Conservation (phyloP, 2,113 vertebrate species). For the Pithys albifrons region DNA sequence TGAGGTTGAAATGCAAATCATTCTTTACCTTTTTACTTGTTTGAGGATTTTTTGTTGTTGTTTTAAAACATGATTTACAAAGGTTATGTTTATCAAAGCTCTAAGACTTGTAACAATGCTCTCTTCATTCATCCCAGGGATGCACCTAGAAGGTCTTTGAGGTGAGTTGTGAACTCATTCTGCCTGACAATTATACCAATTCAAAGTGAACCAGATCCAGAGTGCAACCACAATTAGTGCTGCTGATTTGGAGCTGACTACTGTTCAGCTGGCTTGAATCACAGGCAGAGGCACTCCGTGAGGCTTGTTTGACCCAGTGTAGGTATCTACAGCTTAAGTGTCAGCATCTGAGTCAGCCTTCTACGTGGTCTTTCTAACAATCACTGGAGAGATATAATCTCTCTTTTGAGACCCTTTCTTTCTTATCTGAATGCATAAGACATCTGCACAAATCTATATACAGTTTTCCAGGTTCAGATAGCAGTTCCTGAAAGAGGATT, state of each 20-base stretch:
- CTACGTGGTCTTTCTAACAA: not conserved
- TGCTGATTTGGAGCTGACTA: not conserved
- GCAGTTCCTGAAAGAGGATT: not conserved
- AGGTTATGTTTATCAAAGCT: not conserved
- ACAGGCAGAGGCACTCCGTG: not conserved
- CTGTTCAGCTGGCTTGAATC: not conserved
- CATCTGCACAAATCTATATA: not conserved
- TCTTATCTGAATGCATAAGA: not conserved
- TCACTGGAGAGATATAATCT: not conserved
- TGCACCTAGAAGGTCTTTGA: not conserved
- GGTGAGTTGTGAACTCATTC: not conserved
- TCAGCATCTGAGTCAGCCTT: not conserved
- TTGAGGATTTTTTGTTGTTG: not conserved
- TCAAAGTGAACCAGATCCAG: not conserved
- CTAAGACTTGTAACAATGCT: not conserved
- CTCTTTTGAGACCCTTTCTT: not conserved
- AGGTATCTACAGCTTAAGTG: not conserved
- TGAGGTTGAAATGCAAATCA: not conserved
- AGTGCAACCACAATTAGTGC: not conserved
- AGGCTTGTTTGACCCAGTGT: not conserved
- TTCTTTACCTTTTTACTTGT: not conserved
- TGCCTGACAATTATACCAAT: not conserved
- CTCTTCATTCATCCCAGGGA: not conserved
- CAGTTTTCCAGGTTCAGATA: not conserved
- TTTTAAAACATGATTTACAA: fast-evolving